Evolutionary conservation across 2,797 vertebrate species (phyloP), one percentile per base, ranked within the genome.

Genomic region (Helostoma temminkii): DNA sequence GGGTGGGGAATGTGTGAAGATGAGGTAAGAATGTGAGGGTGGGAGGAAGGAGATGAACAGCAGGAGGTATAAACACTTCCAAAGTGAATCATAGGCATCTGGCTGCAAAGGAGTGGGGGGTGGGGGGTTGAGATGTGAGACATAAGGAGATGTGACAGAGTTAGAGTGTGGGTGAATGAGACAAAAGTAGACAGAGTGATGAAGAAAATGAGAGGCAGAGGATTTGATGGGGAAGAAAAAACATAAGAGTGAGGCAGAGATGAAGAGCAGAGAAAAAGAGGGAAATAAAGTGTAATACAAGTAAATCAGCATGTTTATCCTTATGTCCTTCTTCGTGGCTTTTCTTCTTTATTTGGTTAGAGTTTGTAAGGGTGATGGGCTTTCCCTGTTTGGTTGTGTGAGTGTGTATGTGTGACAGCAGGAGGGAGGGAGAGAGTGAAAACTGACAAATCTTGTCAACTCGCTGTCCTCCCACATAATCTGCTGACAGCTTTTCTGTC

Each of bases 381-480:
- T 77, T 74, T 43, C 53, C 65, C 34, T 70, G 49, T 46, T 36
- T 4, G 5, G 4, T 19, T 64, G 61, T 49, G 24, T 66, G 5
- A 18, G 15, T 14, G 19, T 8, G 32, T 39, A 67, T 43, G 47
- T 71, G 57, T 42, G 62, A 52, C 43, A 39, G 60, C 37, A 28
- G 30, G 64, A 48, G 41, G 57, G 70, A 52, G 59, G 52, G 37
- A 22, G 66, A 74, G 81, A 80, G 73, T 76, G 76, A 76, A 83
- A 86, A 80, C 67, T 84, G 87, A 90, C 86, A 86, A 88, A 86
- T 89, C 84, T 77, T 78, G 76, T 90, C 86, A 89, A 81, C 76
- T 82, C 1, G 65, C 78, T 85, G 83, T 86, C 88, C 83, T 86
- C 88, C 87, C 78, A 90, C 85, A 84, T 87, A 87, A 88, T 84